Base-by-base conservation (phyloP, 2,797 vertebrate genomes). In the Catharus ustulatus region DNA sequence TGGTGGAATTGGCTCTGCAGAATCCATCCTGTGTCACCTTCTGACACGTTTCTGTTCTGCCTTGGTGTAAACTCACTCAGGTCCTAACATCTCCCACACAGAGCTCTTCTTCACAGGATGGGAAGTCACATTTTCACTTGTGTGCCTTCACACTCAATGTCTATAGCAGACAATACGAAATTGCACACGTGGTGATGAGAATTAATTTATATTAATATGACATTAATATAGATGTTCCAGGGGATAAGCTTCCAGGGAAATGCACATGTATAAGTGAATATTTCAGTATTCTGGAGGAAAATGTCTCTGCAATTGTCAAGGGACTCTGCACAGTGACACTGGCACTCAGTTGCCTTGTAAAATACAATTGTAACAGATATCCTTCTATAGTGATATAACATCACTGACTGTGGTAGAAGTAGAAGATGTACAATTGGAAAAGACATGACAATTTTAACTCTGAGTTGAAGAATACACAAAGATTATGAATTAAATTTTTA, bases 251-350 rank as follows among this genome's bases (percentile, higher is more conserved):
- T 52, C 22, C 43, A 72, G 79, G 68, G 80, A 93, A 85, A 83
- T 13, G 9, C 42, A 66, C 1, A 0, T 48, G 55, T 68, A 45
- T 15, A 24, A 77, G 51, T 24, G 26, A 81, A 26, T 90, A 62
- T 87, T 93, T 88, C 55, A 73, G 10, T 77, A 82, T 73, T 78
- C 76, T 52, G 48, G 14, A 90, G 55, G 42, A 84, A 92, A 94
- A 92, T 34, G 20, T 75, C 27, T 92, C 62, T 85, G 11, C 64
- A 81, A 36, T 62, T 87, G 48, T 68, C 62, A 83, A 38, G 46
- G 34, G 64, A 18, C 30, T 94, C n/a, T 54, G 64, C 40, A 46
- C 7, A 23, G 75, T 80, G 78, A 73, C 26, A 49, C 32, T 29
- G 58, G 42, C 1, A 2, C 24, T 74, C 40, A 46, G 68, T 40